phyloP scores from a whole-genome alignment of 2,113 vertebrate genomes.

The Crypturellus undulatus region DNA sequence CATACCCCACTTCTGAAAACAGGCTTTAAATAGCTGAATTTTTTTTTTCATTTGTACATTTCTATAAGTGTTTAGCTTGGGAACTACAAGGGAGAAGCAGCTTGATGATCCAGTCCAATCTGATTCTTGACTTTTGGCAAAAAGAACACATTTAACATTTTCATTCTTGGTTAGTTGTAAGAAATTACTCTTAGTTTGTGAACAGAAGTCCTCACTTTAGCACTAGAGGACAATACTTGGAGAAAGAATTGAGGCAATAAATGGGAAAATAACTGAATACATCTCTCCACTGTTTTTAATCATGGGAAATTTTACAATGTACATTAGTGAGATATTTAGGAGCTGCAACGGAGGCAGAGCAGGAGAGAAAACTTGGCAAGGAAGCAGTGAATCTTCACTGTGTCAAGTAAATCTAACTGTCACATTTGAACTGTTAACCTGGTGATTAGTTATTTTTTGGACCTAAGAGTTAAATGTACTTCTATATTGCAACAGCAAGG shows the following conservation, averaged over 20 bases:
- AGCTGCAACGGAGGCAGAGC: not conserved
- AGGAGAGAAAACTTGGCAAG: not conserved
- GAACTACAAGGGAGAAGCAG: not conserved
- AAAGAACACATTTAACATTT: not conserved
- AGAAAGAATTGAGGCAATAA: not conserved
- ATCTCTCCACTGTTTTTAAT: not conserved
- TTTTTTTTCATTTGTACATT: not conserved
- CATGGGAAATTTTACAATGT: not conserved
- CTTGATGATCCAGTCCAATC: not conserved
- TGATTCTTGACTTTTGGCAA: not conserved
- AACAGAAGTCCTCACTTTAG: not conserved
- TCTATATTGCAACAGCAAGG: not conserved
- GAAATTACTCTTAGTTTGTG: not conserved
- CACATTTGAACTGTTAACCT: rapidly evolving
- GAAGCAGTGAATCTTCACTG: not conserved
- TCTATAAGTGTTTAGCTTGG: not conserved
- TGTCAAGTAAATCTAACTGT: not conserved
- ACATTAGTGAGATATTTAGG: not conserved
- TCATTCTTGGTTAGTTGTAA: not conserved
- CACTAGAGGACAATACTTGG: not conserved
- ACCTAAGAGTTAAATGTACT: not conserved
- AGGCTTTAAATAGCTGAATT: not conserved
- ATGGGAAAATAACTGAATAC: not conserved
- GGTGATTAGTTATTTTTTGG: not conserved
- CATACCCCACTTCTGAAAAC: not conserved